Conservation (phyloP, 2,113 vertebrate genomes). For the Anguilla japonica region DNA sequence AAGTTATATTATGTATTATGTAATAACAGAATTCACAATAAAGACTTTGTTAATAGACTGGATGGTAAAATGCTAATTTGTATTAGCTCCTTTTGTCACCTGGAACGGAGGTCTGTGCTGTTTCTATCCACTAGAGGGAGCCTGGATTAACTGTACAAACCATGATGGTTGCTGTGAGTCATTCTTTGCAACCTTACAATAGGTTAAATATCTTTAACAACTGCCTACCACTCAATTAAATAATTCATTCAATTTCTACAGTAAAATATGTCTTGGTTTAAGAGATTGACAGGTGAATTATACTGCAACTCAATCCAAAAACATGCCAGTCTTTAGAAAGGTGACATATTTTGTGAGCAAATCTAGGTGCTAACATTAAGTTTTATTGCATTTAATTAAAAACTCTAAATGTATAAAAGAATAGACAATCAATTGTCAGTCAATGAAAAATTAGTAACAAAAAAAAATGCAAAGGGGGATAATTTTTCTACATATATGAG, state of each 20-base stretch:
- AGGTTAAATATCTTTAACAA: too few relatives aligned
- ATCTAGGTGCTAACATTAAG: not conserved
- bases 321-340: not conserved
- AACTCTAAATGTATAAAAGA: not conserved
- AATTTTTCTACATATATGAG: not conserved
- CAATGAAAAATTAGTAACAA: too few relatives aligned
- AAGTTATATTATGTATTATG: not conserved
- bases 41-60: not conserved
- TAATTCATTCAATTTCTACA: too few relatives aligned
- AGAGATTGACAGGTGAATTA: too few relatives aligned
- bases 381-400: not conserved
- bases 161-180: too few relatives aligned
- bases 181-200: too few relatives aligned
- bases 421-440: not conserved
- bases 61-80: not conserved
- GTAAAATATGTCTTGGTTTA: too few relatives aligned
- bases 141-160: constrained; percentile 39
- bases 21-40: not conserved
- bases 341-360: not conserved
- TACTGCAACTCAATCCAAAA: too few relatives aligned
- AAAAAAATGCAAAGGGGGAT: not conserved
- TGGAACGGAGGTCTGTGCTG: constrained; percentile 13
- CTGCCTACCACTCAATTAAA: too few relatives aligned
- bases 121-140: constrained; percentile 68
- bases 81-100: not conserved